Evolutionary conservation across 1,140 invertebrate species (phyloP).

Genomic region (Planococcus citri): DNA sequence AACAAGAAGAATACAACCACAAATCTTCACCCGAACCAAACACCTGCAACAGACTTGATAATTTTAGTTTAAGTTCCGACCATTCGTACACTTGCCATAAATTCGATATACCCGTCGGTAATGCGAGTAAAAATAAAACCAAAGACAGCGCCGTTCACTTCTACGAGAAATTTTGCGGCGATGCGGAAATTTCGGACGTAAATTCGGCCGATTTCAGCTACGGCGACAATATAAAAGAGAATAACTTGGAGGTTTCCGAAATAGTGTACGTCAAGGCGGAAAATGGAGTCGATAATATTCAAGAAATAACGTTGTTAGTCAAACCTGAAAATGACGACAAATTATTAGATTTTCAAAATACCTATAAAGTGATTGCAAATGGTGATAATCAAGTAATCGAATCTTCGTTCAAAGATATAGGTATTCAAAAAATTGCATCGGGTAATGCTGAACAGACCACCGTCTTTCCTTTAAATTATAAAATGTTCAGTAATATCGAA

Average conservation of each 20-base stretch:
- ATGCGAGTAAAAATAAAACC: background rate
- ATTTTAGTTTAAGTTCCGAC: conserved; percentile 4
- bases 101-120: background rate
- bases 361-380: conserved; percentile 44
- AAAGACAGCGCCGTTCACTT: background rate
- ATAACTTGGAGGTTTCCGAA: background rate
- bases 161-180: background rate
- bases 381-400: conserved; percentile 90
- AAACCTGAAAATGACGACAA: background rate
- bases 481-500: background rate
- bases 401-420: conserved; percentile 82
- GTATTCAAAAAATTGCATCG: conserved; percentile 43
- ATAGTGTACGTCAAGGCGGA: conserved; percentile 7
- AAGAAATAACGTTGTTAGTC: background rate
- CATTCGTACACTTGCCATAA: conserved; percentile 10
- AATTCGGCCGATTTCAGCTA: background rate
- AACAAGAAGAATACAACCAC: background rate
- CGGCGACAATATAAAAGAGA: background rate
- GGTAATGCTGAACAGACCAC: background rate
- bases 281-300: conserved; percentile 4
- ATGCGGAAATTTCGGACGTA: background rate
- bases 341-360: conserved; percentile 13
- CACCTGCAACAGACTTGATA: background rate
- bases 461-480: background rate
- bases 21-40: background rate